Evolutionary conservation across 1,140 invertebrate genomes (phyloP), one percentile per base, ranked within the genome.

Genomic region (Drosophila arizonae): DNA sequence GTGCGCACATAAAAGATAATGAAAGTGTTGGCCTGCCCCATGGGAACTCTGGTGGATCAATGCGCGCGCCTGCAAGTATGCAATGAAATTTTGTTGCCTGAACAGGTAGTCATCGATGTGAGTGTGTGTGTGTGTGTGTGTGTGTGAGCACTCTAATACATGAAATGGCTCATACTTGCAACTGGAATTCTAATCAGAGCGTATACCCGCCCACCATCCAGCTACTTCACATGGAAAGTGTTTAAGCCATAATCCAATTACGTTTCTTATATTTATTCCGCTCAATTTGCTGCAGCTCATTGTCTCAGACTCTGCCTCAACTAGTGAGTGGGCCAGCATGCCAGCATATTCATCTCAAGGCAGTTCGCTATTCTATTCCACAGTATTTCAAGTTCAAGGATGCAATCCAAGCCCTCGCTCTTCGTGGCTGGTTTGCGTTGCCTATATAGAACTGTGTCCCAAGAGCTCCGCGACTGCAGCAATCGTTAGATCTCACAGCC

Each of bases 1-100:
- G 80, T 72, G 62, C 65, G 43, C 45, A 43, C 74, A 85, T 84
- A 74, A 84, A 84, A 84, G 79, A 77, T 84, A 84, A 85, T 84
- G 81, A 71, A 85, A 73, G 69, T 48, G 63, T 66, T 76, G 51
- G 46, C 28, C 46, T 62, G 68, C 52, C 63, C 72, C 57, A 51
- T 26, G 54, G 63, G 50, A 17, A 39, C 5, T 46, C 39, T 24
- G 10, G 10, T 33, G 30, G 41, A 48, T 46, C 67, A 28, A 50
- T 54, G 30, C 43, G 50, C 10, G 39, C 50, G 11, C 62, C 39
- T 72, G 69, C 68, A 71, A 65, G 36, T 72, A 60, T 66, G 69
- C 70, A 72, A 72, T 72, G 63, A 46, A 67, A 72, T 72, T 58
- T 66, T 58, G 62, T 65, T 36, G 54, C 52, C 33, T 65, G n/a